phyloP scores from a whole-genome alignment of 2,888 invertebrate genomes.

The Aphidius colemani region DNA sequence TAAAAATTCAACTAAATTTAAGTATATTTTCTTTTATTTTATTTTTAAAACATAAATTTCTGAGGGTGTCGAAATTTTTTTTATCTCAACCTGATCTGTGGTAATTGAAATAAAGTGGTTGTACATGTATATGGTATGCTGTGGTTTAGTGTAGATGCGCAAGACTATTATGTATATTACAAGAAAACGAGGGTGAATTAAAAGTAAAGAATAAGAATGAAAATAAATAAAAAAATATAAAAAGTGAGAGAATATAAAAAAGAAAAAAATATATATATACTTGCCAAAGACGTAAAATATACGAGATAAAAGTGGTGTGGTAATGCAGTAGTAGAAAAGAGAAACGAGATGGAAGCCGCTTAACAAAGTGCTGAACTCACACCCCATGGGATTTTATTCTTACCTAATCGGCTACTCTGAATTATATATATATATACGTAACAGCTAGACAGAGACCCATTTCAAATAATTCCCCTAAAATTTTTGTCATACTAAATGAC shows the following conservation, averaged over 20 bases:
- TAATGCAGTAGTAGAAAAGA: background rate
- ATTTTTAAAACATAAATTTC: no score
- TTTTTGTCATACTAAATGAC: background rate
- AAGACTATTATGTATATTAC: no score
- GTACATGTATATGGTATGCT: no score
- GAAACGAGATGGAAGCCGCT: slow-evolving; percentile 34
- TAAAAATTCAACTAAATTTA: slow-evolving; percentile 27
- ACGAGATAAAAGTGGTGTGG: background rate
- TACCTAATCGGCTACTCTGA: slow-evolving; percentile 49
- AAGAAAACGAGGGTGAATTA: background rate
- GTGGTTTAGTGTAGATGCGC: no score
- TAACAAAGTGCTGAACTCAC: slow-evolving; percentile 58
- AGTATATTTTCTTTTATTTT: background rate
- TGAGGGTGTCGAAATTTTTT: no score
- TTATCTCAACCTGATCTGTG: no score
- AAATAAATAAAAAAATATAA: background rate
- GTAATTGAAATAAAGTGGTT: no score
- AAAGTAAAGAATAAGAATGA: background rate
- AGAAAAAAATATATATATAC: background rate
- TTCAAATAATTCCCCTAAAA: slow-evolving; percentile 1
- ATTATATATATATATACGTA: slow-evolving; percentile 15
- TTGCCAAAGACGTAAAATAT: background rate
- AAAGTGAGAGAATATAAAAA: background rate
- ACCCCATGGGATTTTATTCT: slow-evolving; percentile 54
- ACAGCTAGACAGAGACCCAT: slow-evolving; percentile 11